Conservation (phyloP, 2,113 vertebrate species). For the Malaclemys terrapin region DNA sequence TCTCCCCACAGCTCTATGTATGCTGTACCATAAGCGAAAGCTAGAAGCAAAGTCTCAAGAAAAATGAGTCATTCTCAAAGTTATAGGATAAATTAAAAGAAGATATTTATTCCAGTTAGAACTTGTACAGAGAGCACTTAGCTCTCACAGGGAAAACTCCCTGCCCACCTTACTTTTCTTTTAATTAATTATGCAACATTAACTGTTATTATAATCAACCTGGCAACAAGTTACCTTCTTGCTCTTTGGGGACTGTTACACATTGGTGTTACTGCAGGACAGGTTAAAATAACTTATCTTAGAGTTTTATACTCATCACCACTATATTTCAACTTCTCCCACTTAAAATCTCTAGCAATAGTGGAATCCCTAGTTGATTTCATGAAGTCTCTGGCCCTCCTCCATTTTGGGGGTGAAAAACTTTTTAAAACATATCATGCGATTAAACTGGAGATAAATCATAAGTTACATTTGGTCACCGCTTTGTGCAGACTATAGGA, state of each 20-base stretch:
- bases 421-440: not conserved
- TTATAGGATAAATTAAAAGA: slow-evolving; percentile 18
- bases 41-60: not conserved
- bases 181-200: slow-evolving; percentile 9
- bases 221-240: slow-evolving; percentile 31
- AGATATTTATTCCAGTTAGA: slow-evolving; percentile 5
- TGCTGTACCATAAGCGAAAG: not conserved
- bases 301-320: not conserved
- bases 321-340: not conserved
- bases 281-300: slow-evolving; percentile 26
- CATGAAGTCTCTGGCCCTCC: not conserved
- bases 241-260: slow-evolving; percentile 48
- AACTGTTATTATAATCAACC: slow-evolving; percentile 37
- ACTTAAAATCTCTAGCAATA: slow-evolving; percentile 7
- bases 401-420: not conserved
- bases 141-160: not conserved
- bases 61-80: not conserved
- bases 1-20: not conserved
- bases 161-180: not conserved
- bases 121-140: not conserved
- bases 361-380: not conserved
- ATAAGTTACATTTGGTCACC: not conserved
- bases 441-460: not conserved
- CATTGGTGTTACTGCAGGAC: slow-evolving; percentile 8
- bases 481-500: not conserved